Percentiles rank a stretch among this genome's conserved stretches.
Conservation (phyloP, 2,113 vertebrate genomes). For the Montifringilla adamsi region DNA sequence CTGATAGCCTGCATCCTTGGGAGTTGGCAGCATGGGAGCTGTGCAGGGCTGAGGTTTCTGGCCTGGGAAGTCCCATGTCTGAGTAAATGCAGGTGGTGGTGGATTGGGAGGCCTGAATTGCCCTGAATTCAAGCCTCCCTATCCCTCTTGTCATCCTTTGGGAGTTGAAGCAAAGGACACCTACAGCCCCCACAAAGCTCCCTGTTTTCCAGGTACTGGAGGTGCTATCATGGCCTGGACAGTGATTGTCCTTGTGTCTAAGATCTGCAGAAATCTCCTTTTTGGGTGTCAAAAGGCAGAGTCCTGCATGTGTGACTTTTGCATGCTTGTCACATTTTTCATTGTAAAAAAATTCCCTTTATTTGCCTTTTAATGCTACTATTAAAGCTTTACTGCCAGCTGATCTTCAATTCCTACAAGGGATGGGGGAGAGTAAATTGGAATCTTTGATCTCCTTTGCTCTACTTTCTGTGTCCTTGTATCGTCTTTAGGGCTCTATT, state of each 20-base stretch:
- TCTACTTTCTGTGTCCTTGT: neutral
- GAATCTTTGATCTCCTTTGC: neutral
- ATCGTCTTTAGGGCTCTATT: neutral
- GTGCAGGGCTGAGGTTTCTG: neutral
- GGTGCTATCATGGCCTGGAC: neutral
- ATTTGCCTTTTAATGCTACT: constrained; percentile 3
- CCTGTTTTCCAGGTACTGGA: rapidly evolving
- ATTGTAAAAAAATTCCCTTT: neutral
- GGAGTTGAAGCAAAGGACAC: neutral
- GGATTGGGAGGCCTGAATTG: neutral
- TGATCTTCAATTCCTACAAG: neutral
- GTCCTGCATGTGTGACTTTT: neutral
- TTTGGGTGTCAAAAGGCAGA: neutral
- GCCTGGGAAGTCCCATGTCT: rapidly evolving
- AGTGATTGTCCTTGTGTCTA: neutral
- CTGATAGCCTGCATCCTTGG: neutral
- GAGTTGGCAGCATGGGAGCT: rapidly evolving
- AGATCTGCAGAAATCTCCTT: neutral
- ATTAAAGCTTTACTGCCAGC: neutral
- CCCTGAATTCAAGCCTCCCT: neutral
- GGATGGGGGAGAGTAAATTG: neutral
- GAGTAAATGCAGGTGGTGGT: neutral
- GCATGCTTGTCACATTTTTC: neutral
- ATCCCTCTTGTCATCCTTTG: neutral
- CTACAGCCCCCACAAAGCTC: neutral